Conservation (phyloP, 2,113 vertebrate species). For the Ascaphus truei region DNA sequence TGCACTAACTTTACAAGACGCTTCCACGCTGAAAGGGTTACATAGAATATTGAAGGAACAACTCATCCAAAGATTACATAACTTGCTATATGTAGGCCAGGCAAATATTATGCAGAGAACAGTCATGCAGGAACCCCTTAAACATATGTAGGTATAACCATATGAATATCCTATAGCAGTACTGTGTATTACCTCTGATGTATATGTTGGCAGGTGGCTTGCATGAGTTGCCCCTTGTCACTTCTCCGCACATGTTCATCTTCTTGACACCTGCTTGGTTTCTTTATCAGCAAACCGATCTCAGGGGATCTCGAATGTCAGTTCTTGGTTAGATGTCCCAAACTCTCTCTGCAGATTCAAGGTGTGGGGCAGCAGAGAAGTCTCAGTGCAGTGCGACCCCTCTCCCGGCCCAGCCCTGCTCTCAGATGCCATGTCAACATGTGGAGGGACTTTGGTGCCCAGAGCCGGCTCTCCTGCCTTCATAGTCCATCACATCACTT, state of each 20-base stretch:
- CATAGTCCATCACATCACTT: neutral
- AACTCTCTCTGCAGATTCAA: neutral
- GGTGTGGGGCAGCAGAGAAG: neutral
- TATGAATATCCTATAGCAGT: neutral
- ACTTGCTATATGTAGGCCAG: neutral
- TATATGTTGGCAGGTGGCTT: neutral
- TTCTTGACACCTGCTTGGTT: neutral
- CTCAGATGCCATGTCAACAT: neutral
- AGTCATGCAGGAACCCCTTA: too few relatives aligned
- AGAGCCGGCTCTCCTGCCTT: neutral
- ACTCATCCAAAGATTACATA: too few relatives aligned
- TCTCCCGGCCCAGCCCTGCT: neutral
- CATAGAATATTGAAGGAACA: too few relatives aligned
- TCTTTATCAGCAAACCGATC: neutral
- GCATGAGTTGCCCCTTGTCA: neutral
- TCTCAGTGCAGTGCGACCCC: too few relatives aligned
- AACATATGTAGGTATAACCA: neutral
- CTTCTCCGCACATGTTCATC: neutral
- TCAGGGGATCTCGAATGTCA: neutral
- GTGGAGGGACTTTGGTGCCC: too few relatives aligned
- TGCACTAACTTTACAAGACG: too few relatives aligned
- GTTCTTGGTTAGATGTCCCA: neutral
- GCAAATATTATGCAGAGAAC: neutral
- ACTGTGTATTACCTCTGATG: neutral
- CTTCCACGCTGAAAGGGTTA: too few relatives aligned